Conservation (phyloP, 2,888 invertebrate species). For the Toxonevra muliebris region DNA sequence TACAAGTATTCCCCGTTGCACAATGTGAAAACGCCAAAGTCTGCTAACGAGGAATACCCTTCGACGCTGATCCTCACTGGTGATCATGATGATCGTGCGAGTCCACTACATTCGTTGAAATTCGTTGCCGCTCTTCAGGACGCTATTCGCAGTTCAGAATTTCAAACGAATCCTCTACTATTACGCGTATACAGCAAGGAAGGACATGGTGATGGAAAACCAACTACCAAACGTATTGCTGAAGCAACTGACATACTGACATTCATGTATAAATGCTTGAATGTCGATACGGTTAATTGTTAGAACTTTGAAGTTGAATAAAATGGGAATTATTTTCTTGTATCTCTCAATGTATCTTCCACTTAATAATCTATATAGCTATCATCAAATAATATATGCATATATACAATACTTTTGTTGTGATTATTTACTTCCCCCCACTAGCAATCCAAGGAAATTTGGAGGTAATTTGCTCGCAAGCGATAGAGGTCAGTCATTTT, state of each 20-base stretch:
- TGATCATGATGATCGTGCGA: conserved; percentile 98
- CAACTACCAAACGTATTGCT: conserved; percentile 95
- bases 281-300: conserved; percentile 55
- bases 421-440: too few relatives aligned
- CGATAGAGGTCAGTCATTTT: too few relatives aligned
- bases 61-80: conserved; percentile 92
- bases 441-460: too few relatives aligned
- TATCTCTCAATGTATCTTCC: too few relatives aligned
- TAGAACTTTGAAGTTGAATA: background rate
- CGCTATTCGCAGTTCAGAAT: conserved; percentile 69
- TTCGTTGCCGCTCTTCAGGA: conserved; percentile 91
- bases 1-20: conserved; percentile 93
- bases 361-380: too few relatives aligned
- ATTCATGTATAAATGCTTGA: conserved; percentile 61
- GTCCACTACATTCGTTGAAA: conserved; percentile 96
- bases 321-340: too few relatives aligned
- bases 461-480: too few relatives aligned
- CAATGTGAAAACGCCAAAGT: conserved; percentile 78
- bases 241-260: conserved; percentile 88
- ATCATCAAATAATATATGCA: too few relatives aligned
- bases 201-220: conserved; percentile 97
- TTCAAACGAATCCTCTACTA: conserved; percentile 86
- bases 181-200: conserved; percentile 93
- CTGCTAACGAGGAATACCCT: conserved; percentile 78
- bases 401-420: too few relatives aligned